Conservation (phyloP, 1,140 invertebrate species). For the Stegodyphus dumicola region DNA sequence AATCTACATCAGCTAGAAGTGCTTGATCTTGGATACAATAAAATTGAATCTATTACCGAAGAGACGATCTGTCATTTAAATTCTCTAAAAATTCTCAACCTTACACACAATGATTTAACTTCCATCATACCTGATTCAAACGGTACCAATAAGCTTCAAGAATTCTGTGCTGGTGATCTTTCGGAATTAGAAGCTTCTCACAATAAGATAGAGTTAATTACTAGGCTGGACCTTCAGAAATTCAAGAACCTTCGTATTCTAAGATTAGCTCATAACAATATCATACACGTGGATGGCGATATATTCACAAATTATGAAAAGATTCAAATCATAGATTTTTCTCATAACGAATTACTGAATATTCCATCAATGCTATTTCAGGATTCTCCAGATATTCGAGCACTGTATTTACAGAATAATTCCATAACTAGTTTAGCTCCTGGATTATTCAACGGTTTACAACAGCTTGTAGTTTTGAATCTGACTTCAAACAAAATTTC, state of each 20-base stretch:
- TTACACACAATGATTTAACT: constrained; percentile 81
- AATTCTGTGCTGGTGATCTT: constrained; percentile 65
- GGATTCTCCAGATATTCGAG: constrained; percentile 78
- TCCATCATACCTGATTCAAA: constrained; percentile 49
- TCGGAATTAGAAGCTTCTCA: constrained; percentile 81
- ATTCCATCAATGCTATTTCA: constrained; percentile 81
- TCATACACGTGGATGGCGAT: constrained; percentile 82
- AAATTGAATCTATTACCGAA: constrained; percentile 56
- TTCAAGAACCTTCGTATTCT: constrained; percentile 61
- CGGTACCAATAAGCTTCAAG: constrained; percentile 68
- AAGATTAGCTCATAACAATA: constrained; percentile 83
- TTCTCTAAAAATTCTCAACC: constrained; percentile 83
- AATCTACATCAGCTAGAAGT: constrained; percentile 78
- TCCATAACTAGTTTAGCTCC: constrained; percentile 79
- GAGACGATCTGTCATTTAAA: constrained; percentile 77
- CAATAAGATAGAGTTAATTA: constrained; percentile 80
- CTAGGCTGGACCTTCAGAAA: constrained; percentile 66
- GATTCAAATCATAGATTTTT: constrained; percentile 83
- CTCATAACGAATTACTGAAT: constrained; percentile 81
- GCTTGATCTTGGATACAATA: constrained; percentile 63
- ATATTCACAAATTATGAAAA: constrained; percentile 80
- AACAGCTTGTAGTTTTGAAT: constrained; percentile 85
- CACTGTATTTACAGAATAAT: constrained; percentile 89
- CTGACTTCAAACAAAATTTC: constrained; percentile 86
- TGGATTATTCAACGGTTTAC: constrained; percentile 81